Percentiles rank a stretch among this genome's conserved stretches.
These are phyloP conservation scores for Spodoptera exigua DNA, from an alignment of 2,888 invertebrate genomes.

Conservation along the genomic window DNA sequence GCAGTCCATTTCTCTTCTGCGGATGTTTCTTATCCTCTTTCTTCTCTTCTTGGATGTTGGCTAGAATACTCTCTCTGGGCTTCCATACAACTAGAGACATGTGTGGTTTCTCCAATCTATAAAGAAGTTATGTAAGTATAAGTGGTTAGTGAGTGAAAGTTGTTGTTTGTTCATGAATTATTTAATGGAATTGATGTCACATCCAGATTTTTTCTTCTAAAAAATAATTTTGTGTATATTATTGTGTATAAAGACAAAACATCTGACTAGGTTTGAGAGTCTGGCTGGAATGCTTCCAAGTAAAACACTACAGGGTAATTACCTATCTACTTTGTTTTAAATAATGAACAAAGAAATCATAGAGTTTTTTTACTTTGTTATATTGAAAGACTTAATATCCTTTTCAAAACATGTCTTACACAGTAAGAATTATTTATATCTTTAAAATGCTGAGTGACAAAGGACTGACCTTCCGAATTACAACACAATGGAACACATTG, in stretches of 20 bases:
- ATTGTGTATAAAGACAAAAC: too few species aligned
- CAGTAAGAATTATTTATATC: too few species aligned
- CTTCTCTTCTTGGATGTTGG: slow-evolving; percentile 71
- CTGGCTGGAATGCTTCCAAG: slow-evolving; percentile 6
- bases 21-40: slow-evolving; percentile 65
- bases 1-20: slow-evolving; percentile 73
- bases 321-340: slow-evolving; percentile 1
- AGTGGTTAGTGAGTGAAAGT: slow-evolving; percentile 26
- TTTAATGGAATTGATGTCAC: too few species aligned
- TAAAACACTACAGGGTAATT: slow-evolving; percentile 20
- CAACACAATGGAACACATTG: slow-evolving; percentile 21
- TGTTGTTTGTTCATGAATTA: not conserved
- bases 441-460: not conserved
- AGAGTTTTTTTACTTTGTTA: too few species aligned
- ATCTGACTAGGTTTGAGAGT: slow-evolving; percentile 7
- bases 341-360: slow-evolving; percentile 1
- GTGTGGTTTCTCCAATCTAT: slow-evolving; percentile 91
- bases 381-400: too few species aligned
- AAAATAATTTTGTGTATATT: too few species aligned
- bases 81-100: slow-evolving; percentile 95
- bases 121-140: slow-evolving; percentile 43
- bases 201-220: too few species aligned
- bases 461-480: slow-evolving; percentile 18
- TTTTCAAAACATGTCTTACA: too few species aligned
- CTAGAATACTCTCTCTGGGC: slow-evolving; percentile 90